Conservation (phyloP, 2,888 invertebrate genomes). For the Tridacna gigas region DNA sequence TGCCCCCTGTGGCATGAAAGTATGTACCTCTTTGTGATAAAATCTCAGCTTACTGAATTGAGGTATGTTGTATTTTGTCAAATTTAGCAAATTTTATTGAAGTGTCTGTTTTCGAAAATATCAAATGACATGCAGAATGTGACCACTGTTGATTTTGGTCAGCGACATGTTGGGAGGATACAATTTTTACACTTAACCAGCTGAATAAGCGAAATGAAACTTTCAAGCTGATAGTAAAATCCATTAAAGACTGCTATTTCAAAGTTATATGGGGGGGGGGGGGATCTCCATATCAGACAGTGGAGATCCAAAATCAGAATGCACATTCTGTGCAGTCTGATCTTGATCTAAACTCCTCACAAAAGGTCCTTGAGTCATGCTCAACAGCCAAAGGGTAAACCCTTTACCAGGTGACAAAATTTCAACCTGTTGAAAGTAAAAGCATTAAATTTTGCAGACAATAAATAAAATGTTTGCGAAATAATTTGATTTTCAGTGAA, state of each 20-base stretch:
- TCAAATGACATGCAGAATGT: constrained; percentile 6
- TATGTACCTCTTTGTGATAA: neutral
- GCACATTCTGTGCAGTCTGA: too few species aligned
- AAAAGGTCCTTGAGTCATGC: too few species aligned
- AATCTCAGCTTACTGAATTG: neutral
- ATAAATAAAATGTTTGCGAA: neutral
- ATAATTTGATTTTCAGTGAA: neutral
- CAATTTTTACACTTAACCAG: neutral
- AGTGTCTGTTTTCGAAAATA: neutral
- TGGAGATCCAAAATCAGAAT: too few species aligned
- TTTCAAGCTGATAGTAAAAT: too few species aligned
- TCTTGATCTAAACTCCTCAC: too few species aligned
- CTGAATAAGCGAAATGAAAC: too few species aligned
- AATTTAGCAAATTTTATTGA: constrained; percentile 3
- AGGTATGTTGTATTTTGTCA: neutral
- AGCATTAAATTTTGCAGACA: neutral
- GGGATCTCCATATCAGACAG: too few species aligned
- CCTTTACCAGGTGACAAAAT: neutral
- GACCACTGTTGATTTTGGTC: constrained; percentile 4
- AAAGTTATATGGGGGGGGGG: too few species aligned
- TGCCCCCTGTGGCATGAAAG: constrained; percentile 7
- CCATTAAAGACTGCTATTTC: too few species aligned
- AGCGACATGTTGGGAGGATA: neutral
- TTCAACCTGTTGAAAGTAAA: neutral
- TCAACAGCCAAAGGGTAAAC: too few species aligned